Conservation (phyloP, 2,113 vertebrate species). For the Crotalus helleri region DNA sequence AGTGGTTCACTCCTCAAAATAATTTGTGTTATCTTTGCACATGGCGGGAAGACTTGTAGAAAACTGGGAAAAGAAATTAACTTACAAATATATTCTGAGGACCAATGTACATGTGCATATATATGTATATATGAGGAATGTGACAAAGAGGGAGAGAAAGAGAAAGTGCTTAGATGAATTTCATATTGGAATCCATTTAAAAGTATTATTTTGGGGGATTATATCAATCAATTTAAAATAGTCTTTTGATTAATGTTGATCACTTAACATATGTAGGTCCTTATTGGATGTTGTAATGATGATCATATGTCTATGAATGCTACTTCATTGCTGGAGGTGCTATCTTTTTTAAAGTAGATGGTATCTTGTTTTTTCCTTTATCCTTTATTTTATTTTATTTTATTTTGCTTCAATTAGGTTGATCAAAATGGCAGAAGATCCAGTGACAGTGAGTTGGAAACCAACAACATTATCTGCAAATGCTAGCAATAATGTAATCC, state of each 20-base stretch:
- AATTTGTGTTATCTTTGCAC: neutral
- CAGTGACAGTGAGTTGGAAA: slow-evolving; percentile 11
- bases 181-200: neutral
- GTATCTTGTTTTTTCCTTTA: neutral
- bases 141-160: neutral
- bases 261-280: neutral
- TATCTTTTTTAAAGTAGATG: neutral
- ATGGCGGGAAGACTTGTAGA: neutral
- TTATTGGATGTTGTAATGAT: neutral
- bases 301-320: neutral
- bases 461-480: slow-evolving; percentile 6
- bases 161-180: neutral
- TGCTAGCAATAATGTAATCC: slow-evolving; percentile 21
- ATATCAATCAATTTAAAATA: neutral
- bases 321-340: neutral
- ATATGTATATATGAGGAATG: neutral
- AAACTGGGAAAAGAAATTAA: neutral
- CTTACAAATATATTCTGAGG: neutral
- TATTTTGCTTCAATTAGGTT: slow-evolving; percentile 28
- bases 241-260: neutral
- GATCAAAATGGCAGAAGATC: slow-evolving; percentile 51
- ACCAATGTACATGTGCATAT: neutral
- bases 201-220: neutral
- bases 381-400: neutral
- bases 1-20: neutral